Percentiles rank a stretch among this genome's conserved stretches.
Evolutionary conservation across 23 tunicate species (phyloP).

Genomic region (Styela clava): DNA sequence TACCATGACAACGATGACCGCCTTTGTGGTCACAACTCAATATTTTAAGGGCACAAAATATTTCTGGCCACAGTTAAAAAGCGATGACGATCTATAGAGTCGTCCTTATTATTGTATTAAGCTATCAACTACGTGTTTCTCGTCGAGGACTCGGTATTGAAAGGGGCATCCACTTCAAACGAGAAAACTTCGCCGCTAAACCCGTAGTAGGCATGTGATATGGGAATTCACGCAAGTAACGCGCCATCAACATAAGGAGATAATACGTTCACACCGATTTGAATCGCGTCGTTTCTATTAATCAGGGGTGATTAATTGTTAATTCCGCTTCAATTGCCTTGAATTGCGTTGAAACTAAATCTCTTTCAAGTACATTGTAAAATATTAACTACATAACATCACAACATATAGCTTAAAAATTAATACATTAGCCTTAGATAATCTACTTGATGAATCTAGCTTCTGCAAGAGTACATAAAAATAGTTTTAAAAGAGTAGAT

Average conservation of each 20-base stretch:
- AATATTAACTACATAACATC: not conserved
- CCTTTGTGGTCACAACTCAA: not conserved
- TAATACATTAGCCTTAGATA: too few species aligned
- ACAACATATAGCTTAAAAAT: too few species aligned
- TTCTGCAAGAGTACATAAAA: too few species aligned
- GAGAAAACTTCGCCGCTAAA: not conserved
- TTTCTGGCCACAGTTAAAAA: not conserved
- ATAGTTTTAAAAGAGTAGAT: too few species aligned
- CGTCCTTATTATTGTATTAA: conserved; percentile 10
- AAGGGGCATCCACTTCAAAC: conserved; percentile 23
- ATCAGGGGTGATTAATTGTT: not conserved
- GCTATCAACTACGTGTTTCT: conserved; percentile 25
- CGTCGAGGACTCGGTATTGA: conserved; percentile 8
- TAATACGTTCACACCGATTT: not conserved
- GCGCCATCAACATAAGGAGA: not conserved
- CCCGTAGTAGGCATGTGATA: not conserved
- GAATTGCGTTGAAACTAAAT: not conserved
- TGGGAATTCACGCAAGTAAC: not conserved
- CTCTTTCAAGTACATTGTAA: not conserved
- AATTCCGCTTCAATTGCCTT: not conserved
- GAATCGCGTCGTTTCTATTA: not conserved
- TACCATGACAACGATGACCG: not conserved
- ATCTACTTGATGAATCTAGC: too few species aligned
- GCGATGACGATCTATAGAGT: not conserved
- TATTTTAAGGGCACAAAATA: not conserved